Base-by-base conservation (phyloP, 2,888 invertebrate species). In the Xylophagus ater region DNA sequence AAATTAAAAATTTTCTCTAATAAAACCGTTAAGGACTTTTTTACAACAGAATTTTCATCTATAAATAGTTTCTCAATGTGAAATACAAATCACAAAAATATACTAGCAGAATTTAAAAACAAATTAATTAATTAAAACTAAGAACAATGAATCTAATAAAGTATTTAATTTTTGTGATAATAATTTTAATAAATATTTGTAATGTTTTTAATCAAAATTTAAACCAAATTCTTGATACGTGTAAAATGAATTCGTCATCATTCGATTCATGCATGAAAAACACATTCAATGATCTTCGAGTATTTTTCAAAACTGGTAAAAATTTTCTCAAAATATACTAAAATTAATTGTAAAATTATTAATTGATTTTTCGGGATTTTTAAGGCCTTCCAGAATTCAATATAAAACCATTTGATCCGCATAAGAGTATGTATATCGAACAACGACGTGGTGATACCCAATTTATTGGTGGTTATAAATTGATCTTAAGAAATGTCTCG, bases 371-470 rank as follows among this genome's bases (percentile, higher is more conserved):
- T 18, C 9, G 4, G 6, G 17, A 30, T 13, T 4, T 6, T 32
- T 28, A 28, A 81, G 86, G 86, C 42, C 67, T 86, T 31, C 74
- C 82, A 0, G 74, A 79, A 50, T 74, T 80, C 58, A 76, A 78
- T 23, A 71, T 87, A 2, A 71, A 72, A 0, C 74, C 85, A 0
- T 83, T 86, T 54, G 87, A 87, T 62, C 87, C 87, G 0, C 84
- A 86, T 58, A 75, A 70, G 50, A 78, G 80, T 1, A 66, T 69
- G 9, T 77, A 78, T 54, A 70, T 86, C 15, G 71, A 70, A 24
- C 76, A 78, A 47, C 63, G 66, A 24, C 71, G 81, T 2, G 74
- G 76, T 6, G 69, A 76, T 44, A 67, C 71, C 4, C 72, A 74
- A 14, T 69, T 75, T 32, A 70, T 77, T 36, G 65, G 80, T 29